Percentiles rank a stretch among this genome's conserved stretches.
Evolutionary conservation across 2,888 invertebrate species (phyloP).

Genomic region (Hypsopygia costalis): DNA sequence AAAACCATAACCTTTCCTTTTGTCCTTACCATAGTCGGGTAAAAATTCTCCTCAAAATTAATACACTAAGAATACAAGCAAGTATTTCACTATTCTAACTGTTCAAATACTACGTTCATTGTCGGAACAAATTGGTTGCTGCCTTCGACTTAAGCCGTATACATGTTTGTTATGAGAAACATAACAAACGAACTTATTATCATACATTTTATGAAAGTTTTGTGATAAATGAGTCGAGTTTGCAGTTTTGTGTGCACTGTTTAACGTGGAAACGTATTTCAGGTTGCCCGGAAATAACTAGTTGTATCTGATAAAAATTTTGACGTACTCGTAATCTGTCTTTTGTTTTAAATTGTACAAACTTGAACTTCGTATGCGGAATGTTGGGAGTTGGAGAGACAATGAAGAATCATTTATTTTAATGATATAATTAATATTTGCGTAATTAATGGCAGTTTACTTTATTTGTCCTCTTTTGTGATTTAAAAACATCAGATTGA

Average conservation of each 20-base stretch:
- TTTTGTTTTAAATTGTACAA: not conserved
- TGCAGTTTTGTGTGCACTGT: slow-evolving; percentile 47
- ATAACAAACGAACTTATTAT: slow-evolving; percentile 51
- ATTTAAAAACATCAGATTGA: no score
- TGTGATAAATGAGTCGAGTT: slow-evolving; percentile 59
- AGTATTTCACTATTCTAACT: no score
- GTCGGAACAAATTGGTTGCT: no score
- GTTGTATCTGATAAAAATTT: slow-evolving; percentile 21
- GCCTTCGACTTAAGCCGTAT: slow-evolving; percentile 6
- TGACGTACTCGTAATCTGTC: slow-evolving; percentile 13
- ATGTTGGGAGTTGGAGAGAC: not conserved
- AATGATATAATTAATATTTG: no score
- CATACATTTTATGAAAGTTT: slow-evolving; percentile 58
- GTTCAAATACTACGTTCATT: no score
- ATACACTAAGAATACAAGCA: no score
- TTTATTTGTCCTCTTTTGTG: no score
- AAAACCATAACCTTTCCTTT: no score
- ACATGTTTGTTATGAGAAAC: slow-evolving; percentile 11
- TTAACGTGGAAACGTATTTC: slow-evolving; percentile 44
- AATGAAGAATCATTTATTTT: not conserved
- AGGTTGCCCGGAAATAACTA: slow-evolving; percentile 18
- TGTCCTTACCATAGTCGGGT: no score
- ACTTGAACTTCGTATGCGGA: not conserved
- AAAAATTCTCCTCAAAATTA: no score
- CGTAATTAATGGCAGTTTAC: no score